phyloP scores from a whole-genome alignment of 2,888 invertebrate species.

The Tinea semifulvella region DNA sequence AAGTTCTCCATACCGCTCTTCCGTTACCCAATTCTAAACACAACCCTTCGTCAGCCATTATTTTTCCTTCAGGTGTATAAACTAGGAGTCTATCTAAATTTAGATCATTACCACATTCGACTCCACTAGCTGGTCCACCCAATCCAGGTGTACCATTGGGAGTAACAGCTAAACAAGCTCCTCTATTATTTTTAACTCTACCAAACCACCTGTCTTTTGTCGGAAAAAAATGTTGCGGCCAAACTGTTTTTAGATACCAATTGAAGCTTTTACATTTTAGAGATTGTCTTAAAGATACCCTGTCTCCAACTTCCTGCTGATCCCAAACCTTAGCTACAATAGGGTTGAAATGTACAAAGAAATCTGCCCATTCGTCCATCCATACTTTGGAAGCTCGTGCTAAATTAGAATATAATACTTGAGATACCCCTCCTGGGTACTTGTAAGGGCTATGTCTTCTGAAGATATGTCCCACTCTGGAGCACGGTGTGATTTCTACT shows the following conservation, averaged over 20 bases:
- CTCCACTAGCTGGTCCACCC: constrained; percentile 74
- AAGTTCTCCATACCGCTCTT: constrained; percentile 76
- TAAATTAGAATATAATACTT: constrained; percentile 89
- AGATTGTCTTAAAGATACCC: constrained; percentile 74
- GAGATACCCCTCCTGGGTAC: constrained; percentile 90
- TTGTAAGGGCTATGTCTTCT: constrained; percentile 94
- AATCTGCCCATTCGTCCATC: constrained; percentile 98
- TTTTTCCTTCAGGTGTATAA: constrained; percentile 71
- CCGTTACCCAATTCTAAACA: constrained; percentile 78
- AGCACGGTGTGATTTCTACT: constrained; percentile 91
- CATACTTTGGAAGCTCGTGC: constrained; percentile 95
- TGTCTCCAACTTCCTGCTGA: constrained; percentile 68
- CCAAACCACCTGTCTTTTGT: constrained; percentile 89
- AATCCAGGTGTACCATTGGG: constrained; percentile 70
- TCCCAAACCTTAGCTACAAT: constrained; percentile 67
- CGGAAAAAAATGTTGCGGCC: constrained; percentile 97
- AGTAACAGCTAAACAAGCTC: constrained; percentile 42
- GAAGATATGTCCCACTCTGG: constrained; percentile 93
- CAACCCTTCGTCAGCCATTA: constrained; percentile 90
- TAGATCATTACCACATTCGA: constrained; percentile 68
- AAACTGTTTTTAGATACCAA: constrained; percentile 95
- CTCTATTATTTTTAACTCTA: constrained; percentile 70
- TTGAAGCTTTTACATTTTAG: constrained; percentile 87
- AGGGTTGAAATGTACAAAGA: constrained; percentile 87
- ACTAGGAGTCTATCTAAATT: constrained; percentile 76